phyloP scores from a whole-genome alignment of 2,113 vertebrate species.

The Brachirus orientalis region DNA sequence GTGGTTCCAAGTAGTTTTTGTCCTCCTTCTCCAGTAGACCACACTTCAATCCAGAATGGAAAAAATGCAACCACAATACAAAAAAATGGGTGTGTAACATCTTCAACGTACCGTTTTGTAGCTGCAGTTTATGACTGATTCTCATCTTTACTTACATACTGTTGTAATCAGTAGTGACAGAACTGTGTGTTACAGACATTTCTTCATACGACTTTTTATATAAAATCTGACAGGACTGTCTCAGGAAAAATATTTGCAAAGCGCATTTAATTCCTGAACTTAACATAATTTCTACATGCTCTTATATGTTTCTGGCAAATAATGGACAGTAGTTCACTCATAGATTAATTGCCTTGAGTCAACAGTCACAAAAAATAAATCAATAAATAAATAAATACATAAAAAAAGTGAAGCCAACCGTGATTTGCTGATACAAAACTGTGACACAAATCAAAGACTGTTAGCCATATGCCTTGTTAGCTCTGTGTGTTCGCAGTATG shows the following conservation, averaged over 20 bases:
- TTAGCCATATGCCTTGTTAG: constrained; percentile 79
- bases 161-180: constrained; percentile 16
- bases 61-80: constrained; percentile 14
- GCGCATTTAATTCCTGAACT: constrained; percentile 40
- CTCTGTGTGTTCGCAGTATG: constrained; percentile 67
- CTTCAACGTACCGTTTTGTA: constrained; percentile 39
- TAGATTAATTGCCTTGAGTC: constrained; percentile 31
- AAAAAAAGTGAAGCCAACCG: constrained; percentile 37
- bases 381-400: too few species aligned
- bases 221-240: constrained; percentile 33
- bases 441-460: constrained; percentile 75
- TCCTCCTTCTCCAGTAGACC: constrained; percentile 6
- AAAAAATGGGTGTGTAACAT: neutral
- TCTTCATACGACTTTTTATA: constrained; percentile 31
- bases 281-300: constrained; percentile 30
- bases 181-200: constrained; percentile 18
- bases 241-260: constrained; percentile 48
- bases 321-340: constrained; percentile 22
- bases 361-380: constrained; percentile 18
- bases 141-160: constrained; percentile 20
- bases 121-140: constrained; percentile 37
- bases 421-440: constrained; percentile 65
- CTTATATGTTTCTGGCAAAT: constrained; percentile 18
- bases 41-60: constrained; percentile 33
- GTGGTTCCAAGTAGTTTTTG: constrained; percentile 27